phyloP scores from a whole-genome alignment of 2,888 invertebrate genomes.

The Drosophila putrida region DNA sequence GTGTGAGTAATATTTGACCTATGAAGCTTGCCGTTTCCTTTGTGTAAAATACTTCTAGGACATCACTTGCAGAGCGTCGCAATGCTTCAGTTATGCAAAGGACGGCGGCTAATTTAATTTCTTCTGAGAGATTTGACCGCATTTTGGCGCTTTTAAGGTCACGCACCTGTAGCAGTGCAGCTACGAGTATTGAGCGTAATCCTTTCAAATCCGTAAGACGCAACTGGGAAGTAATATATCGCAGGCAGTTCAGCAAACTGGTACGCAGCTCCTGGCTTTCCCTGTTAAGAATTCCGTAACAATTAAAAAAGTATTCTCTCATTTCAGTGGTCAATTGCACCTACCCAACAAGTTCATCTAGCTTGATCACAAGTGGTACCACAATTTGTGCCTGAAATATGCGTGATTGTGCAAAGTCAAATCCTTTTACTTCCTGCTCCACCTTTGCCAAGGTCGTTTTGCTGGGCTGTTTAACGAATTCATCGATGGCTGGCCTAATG shows the following conservation, averaged over 20 bases:
- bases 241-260: slow-evolving; percentile 77
- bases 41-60: slow-evolving; percentile 87
- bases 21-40: slow-evolving; percentile 87
- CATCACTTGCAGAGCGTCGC: slow-evolving; percentile 83
- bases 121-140: slow-evolving; percentile 82
- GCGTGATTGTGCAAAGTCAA: slow-evolving; percentile 78
- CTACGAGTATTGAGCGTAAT: slow-evolving; percentile 80
- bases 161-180: slow-evolving; percentile 81
- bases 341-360: slow-evolving; percentile 82
- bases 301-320: background rate
- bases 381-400: slow-evolving; percentile 82
- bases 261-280: slow-evolving; percentile 82
- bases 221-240: slow-evolving; percentile 74
- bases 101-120: slow-evolving; percentile 83
- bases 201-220: slow-evolving; percentile 80
- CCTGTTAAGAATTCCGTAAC: slow-evolving; percentile 41
- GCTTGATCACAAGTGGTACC: slow-evolving; percentile 81
- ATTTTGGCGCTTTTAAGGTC: slow-evolving; percentile 67
- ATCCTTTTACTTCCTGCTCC: slow-evolving; percentile 71
- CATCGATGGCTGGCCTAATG: slow-evolving; percentile 82
- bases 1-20: slow-evolving; percentile 89
- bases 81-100: slow-evolving; percentile 78
- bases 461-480: slow-evolving; percentile 76
- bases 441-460: slow-evolving; percentile 69
- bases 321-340: background rate